Evolutionary conservation across 2,113 vertebrate species (phyloP).

Genomic region (Panthera uncia): DNA sequence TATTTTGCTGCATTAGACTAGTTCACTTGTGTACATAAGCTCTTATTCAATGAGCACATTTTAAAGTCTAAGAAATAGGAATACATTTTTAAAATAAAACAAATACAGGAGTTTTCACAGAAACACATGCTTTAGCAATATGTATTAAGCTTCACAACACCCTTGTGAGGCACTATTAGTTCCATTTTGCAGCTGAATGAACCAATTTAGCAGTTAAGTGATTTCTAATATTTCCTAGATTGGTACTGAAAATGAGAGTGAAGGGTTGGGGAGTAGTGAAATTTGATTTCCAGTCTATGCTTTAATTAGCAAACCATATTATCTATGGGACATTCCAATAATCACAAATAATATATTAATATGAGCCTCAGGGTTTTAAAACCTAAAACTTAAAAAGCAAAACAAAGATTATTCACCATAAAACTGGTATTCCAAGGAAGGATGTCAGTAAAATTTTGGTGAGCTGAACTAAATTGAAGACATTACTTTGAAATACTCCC

Average conservation of each 20-base stretch:
- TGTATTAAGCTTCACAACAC: constrained; percentile 55
- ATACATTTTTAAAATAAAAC: constrained; percentile 38
- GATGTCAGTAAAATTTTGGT: constrained; percentile 52
- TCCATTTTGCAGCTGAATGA: constrained; percentile 41
- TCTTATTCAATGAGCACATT: constrained; percentile 35
- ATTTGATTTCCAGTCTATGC: constrained; percentile 13
- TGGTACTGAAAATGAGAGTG: constrained; percentile 35
- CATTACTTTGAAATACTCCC: not conserved
- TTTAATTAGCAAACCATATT: constrained; percentile 54
- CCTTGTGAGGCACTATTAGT: constrained; percentile 16
- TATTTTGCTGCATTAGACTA: constrained; percentile 16
- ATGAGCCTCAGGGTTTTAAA: constrained; percentile 18
- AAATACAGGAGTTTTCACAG: constrained; percentile 30
- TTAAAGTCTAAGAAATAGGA: constrained; percentile 34
- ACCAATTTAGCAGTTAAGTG: constrained; percentile 40
- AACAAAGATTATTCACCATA: constrained; percentile 42
- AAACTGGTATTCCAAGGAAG: constrained; percentile 33
- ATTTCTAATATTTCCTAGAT: constrained; percentile 53
- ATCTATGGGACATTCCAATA: constrained; percentile 32
- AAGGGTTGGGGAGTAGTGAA: not conserved
- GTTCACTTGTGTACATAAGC: constrained; percentile 8
- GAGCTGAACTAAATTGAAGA: constrained; percentile 42
- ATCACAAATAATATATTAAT: constrained; percentile 34
- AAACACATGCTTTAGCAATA: constrained; percentile 43
- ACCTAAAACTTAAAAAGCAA: constrained; percentile 37